These are phyloP conservation scores for Salvelinus alpinus DNA, from an alignment of 2,113 vertebrate genomes.

Conservation along the genomic window DNA sequence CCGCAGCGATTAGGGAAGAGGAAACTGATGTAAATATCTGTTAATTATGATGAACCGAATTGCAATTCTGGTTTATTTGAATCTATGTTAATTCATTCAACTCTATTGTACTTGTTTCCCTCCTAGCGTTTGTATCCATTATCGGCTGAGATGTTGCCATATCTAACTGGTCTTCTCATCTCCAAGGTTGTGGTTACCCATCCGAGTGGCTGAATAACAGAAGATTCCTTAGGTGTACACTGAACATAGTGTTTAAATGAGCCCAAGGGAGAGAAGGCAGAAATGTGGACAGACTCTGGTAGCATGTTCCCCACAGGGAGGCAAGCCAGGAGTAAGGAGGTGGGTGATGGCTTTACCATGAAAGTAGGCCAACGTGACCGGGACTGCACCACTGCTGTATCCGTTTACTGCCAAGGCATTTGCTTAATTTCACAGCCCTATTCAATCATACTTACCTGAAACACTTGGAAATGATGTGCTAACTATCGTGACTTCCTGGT, in stretches of 20 bases:
- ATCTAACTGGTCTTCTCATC: neutral
- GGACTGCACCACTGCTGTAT: slow-evolving; percentile 22
- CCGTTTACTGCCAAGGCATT: neutral
- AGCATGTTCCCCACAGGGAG: slow-evolving; percentile 43
- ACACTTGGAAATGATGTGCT: no score
- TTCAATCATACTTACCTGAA: no score
- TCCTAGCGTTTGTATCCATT: no score
- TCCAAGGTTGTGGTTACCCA: slow-evolving; percentile 1
- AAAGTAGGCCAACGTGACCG: slow-evolving; percentile 70
- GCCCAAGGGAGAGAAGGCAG: slow-evolving; percentile 37
- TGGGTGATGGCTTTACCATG: slow-evolving; percentile 51
- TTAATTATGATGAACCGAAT: neutral
- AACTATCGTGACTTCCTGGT: no score
- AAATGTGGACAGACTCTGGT: slow-evolving; percentile 43
- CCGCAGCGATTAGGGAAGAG: neutral
- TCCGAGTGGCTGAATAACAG: neutral
- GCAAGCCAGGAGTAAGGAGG: slow-evolving; percentile 47
- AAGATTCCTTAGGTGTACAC: slow-evolving; percentile 9
- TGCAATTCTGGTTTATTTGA: neutral
- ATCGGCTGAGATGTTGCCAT: no score
- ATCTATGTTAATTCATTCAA: no score
- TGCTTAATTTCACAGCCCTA: no score
- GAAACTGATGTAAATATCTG: neutral
- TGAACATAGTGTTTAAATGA: slow-evolving; percentile 53
- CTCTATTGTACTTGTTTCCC: no score